Conservation (phyloP, 2,888 invertebrate genomes). For the Cyclophora albipunctata region DNA sequence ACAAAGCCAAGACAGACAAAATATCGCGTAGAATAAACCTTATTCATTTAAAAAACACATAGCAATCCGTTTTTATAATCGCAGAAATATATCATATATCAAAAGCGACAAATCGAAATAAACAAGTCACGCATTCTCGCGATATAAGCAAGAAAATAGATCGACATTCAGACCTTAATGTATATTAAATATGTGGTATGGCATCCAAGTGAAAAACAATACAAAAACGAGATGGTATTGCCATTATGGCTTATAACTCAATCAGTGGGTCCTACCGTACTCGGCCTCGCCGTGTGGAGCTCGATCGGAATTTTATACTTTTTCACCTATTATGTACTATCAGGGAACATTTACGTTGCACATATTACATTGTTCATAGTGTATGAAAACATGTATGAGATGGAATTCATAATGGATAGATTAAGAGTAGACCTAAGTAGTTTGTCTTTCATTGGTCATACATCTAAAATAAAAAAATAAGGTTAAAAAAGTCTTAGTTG, state of each 20-base stretch:
- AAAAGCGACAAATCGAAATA: constrained; percentile 70
- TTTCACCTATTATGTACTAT: constrained; percentile 62
- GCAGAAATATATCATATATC: constrained; percentile 42
- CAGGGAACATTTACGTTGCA: constrained; percentile 18
- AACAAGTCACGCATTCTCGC: constrained; percentile 60
- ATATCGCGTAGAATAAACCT: no score
- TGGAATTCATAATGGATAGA: no score
- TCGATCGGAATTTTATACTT: constrained; percentile 67
- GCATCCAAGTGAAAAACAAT: constrained; percentile 65
- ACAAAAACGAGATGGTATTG: constrained; percentile 67
- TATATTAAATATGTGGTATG: constrained; percentile 65
- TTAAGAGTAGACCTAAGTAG: no score
- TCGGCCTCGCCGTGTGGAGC: constrained; percentile 20
- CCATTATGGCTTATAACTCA: constrained; percentile 74
- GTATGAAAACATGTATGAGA: no score
- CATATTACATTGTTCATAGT: no score
- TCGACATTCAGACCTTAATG: constrained; percentile 55
- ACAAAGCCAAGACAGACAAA: no score
- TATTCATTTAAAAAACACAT: no score
- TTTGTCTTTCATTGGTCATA: no score
- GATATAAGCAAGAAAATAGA: constrained; percentile 52
- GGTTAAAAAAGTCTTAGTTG: no score
- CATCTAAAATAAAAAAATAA: no score
- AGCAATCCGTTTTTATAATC: no score
- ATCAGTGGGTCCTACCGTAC: constrained; percentile 46